Conservation (phyloP, 2,113 vertebrate genomes). For the Myocastor coypus region DNA sequence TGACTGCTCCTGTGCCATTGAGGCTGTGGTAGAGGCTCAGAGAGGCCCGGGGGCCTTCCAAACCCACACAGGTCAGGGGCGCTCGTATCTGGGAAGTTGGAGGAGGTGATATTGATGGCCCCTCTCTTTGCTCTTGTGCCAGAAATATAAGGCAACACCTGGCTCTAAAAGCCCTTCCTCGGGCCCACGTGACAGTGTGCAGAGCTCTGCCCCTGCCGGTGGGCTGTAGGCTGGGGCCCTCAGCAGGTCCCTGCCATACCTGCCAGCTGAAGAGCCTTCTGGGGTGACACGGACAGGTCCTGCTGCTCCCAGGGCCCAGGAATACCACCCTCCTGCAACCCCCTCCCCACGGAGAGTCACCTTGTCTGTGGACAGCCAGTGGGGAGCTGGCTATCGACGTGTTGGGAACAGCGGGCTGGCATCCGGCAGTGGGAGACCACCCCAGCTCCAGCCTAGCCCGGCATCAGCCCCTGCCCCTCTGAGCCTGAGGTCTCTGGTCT, state of each 20-base stretch:
- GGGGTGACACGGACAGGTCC: background rate
- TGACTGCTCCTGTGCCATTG: background rate
- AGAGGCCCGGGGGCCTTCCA: background rate
- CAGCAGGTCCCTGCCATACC: fast-evolving
- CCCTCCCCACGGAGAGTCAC: too few relatives aligned
- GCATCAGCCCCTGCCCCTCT: background rate
- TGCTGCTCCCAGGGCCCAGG: background rate
- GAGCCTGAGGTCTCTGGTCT: background rate
- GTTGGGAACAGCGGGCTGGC: background rate
- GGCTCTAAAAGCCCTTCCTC: too few relatives aligned
- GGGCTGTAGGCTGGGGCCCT: background rate
- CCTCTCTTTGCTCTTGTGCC: background rate
- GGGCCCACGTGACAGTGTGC: fast-evolving
- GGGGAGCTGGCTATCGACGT: too few relatives aligned
- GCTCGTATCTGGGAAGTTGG: background rate
- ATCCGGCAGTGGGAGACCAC: background rate
- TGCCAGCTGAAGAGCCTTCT: background rate
- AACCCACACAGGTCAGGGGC: background rate
- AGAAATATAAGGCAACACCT: background rate
- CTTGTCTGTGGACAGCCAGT: background rate
- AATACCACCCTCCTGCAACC: too few relatives aligned
- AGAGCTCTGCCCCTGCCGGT: background rate
- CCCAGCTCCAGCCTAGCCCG: too few relatives aligned
- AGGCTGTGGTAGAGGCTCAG: background rate
- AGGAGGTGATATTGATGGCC: background rate